Base-by-base conservation (phyloP, 2,888 invertebrate genomes). In the Caenorhabditis imperialis region DNA sequence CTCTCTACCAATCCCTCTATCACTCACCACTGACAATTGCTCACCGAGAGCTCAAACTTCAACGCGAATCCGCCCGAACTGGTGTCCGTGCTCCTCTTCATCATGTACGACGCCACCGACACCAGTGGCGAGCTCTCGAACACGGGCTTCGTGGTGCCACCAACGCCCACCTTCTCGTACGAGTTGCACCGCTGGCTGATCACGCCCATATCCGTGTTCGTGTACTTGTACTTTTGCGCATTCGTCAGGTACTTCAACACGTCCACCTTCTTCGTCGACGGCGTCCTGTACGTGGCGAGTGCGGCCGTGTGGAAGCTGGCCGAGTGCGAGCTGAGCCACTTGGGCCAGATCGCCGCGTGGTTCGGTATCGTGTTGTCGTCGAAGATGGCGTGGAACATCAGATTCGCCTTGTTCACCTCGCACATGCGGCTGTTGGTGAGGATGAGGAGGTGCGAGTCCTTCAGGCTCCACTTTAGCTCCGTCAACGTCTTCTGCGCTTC, bases 341-440 rank as follows among this genome's bases (percentile, higher is more conserved):
- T 14, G 7, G 55, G 55, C 33, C 38, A 57, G 2, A 1, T 22
- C 1, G 18, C 8, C 8, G 35, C 27, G 38, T 25, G 25, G 14
- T 35, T 25, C 10, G 6, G 7, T 7, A 10, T 30, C 4, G 23
- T 47, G 3, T 51, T 22, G 0, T 20, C 6, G 20, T 45, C 53
- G 37, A 65, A 57, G 8, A 65, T 25, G 7, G 65, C 48, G 14
- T 22, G 10, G 23, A 57, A 65, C 7, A 3, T 18, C 2, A 16
- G 2, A 25, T 38, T 47, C 10, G 65, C 55, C 55, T 50, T 55
- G 35, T 50, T 50, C 12, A 65, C 42, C 14, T 55, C 55, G 16
- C 65, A 65, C 65, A 65, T 57, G 42, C 65, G 65, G 23, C 65
- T 65, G n/a, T n/a, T n/a, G 38, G 14, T 48, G 48, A 27, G 38